Evolutionary conservation across 2,113 vertebrate genomes (phyloP), one percentile per base, ranked within the genome.

Genomic region (Cnemophilus loriae): DNA sequence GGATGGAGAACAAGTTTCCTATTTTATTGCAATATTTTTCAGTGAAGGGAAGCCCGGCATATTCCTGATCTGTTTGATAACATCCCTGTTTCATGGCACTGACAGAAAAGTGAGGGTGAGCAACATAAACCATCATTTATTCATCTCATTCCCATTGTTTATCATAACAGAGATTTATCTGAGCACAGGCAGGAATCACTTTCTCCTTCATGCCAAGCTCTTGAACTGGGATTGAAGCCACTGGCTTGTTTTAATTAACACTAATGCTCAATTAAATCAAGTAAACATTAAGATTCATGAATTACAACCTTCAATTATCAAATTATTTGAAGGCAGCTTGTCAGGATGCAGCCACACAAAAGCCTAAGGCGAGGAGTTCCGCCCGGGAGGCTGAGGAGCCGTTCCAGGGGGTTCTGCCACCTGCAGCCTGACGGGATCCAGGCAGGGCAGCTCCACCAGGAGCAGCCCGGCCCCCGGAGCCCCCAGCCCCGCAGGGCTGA

Each of bases 191-290:
- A 27, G 39, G 55, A n/a, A 78, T 37, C 39, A 1, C 65, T 35
- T 44, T 8, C 82, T 50, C 17, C 87, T 21, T 4, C 44, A 3
- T 8, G 21, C 63, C 71, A 59, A 56, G 60, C 50, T 59, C 83
- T 30, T 49, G 59, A 87, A 16, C 52, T 8, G 47, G 69, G 73
- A 47, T 10, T 59, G 87, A 33, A 84, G 77, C 74, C 65, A 68
- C 20, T 52, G 75, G 15, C 82, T 83, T 52, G 57, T 41, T 91
- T 70, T 90, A 88, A 95, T 96, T 83, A 94, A 55, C 63, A 16
- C 33, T 87, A 85, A 74, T 70, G 49, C 76, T 63, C 55, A 59
- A 61, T 91, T 90, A 91, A 83, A 57, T 28, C 39, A 33, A 85
- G 71, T 55, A 63, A 94, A 76, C 10, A 9, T 84, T 71, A 75